A percentile compares a stretch with the other conserved stretches of the same genome.
phyloP scores from a whole-genome alignment of 2,888 invertebrate species.

The Dryadula phaetusa region DNA sequence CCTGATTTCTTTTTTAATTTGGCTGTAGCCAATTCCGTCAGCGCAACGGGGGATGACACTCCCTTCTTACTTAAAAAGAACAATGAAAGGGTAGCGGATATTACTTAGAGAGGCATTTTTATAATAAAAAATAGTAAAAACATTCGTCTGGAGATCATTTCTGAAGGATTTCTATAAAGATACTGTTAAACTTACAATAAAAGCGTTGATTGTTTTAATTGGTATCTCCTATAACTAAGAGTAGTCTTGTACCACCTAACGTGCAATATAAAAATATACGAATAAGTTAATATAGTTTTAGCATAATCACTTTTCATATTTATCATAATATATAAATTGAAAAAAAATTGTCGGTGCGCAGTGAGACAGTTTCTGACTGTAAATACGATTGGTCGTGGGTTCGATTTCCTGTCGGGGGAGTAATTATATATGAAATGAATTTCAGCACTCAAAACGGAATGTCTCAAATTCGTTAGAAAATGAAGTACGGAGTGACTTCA shows the following conservation, averaged over 20 bases:
- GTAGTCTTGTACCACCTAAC: neutral
- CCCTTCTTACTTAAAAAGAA: conserved; percentile 56
- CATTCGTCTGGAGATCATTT: conserved; percentile 21
- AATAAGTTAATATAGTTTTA: no score
- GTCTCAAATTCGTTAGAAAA: no score
- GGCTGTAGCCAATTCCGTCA: conserved; percentile 73
- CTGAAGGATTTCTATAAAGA: conserved; percentile 21
- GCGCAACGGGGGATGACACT: conserved; percentile 78
- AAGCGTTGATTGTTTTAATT: neutral
- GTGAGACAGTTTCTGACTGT: no score
- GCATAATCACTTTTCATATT: no score
- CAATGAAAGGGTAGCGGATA: conserved; percentile 47
- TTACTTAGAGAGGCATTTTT: conserved; percentile 48
- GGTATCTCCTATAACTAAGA: neutral
- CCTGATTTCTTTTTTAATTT: conserved; percentile 84
- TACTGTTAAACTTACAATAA: neutral
- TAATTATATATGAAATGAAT: no score
- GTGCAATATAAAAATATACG: no score
- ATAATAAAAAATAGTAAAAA: conserved; percentile 32
- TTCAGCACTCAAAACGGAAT: no score
- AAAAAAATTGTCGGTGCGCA: no score
- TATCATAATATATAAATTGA: no score
- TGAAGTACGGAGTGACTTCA: no score
- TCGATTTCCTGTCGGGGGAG: no score
- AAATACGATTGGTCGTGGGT: no score